Evolutionary conservation across 2,113 vertebrate species (phyloP).

Genomic region (Tragelaphus strepsiceros): DNA sequence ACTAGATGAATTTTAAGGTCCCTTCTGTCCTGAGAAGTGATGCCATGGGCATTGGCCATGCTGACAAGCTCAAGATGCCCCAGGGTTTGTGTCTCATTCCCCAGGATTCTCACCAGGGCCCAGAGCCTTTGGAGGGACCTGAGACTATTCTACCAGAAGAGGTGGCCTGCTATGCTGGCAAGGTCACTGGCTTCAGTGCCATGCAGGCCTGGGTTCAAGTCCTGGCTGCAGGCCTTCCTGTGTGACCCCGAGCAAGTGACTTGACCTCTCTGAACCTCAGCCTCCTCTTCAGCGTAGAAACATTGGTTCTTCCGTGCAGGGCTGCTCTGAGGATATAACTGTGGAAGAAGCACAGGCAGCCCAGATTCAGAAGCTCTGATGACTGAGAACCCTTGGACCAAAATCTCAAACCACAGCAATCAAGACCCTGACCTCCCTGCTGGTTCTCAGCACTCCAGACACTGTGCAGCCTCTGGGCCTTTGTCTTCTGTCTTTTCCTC

Average conservation of each 20-base stretch:
- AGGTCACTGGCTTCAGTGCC: neutral
- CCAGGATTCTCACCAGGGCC: neutral
- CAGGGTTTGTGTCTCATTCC: neutral
- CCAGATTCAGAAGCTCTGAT: neutral
- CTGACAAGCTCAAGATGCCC: neutral
- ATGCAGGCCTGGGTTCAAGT: neutral
- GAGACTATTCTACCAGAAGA: neutral
- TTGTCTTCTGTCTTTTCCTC: neutral
- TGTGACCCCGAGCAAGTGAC: neutral
- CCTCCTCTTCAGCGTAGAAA: neutral
- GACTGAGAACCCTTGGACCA: neutral
- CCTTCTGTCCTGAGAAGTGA: neutral
- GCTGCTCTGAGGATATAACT: neutral
- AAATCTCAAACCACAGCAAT: neutral
- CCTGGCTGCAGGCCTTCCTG: neutral
- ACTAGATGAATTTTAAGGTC: neutral
- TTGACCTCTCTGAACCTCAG: neutral
- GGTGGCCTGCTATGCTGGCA: neutral
- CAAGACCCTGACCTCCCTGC: neutral
- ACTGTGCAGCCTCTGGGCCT: neutral
- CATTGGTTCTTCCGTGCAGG: neutral
- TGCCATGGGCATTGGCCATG: fast-evolving
- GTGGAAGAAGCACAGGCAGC: neutral
- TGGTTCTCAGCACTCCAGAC: neutral
- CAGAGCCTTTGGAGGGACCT: neutral